phyloP scores from a whole-genome alignment of 2,888 invertebrate species.

The Bunonema sp. region DNA sequence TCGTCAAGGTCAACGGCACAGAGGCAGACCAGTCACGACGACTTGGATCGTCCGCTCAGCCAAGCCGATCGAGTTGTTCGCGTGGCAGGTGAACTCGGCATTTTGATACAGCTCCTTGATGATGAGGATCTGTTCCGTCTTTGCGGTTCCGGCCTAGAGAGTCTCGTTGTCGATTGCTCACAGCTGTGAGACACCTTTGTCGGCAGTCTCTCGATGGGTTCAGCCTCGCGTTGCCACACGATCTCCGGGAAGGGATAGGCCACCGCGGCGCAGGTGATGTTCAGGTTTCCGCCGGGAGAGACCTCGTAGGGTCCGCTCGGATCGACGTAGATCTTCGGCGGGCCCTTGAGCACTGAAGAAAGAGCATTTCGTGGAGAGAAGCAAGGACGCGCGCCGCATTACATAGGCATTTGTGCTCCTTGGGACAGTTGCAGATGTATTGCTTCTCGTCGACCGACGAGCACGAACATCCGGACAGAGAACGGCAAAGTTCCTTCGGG shows the following conservation, averaged over 20 bases:
- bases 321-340: conserved; percentile 37
- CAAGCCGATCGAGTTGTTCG: conserved; percentile 27
- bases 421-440: conserved; percentile 30
- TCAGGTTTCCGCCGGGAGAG: conserved; percentile 38
- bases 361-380: background rate
- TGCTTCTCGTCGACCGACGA: conserved; percentile 29
- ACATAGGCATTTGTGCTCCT: conserved; percentile 30
- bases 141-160: conserved; percentile 1
- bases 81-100: conserved; percentile 33
- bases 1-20: background rate
- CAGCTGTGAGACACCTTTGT: background rate
- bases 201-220: background rate
- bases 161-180: conserved; percentile 8
- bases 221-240: conserved; percentile 26
- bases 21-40: conserved; percentile 20
- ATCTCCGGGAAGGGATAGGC: conserved; percentile 41
- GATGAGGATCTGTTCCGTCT: conserved; percentile 16
- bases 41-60: conserved; percentile 26
- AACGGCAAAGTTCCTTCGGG: conserved; percentile 36
- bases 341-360: conserved; percentile 24
- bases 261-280: conserved; percentile 38
- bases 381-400: background rate
- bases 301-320: conserved; percentile 37
- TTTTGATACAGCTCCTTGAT: conserved; percentile 35
- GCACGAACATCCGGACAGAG: conserved; percentile 34